Conservation (phyloP, 2,797 vertebrate species). For the Anableps anableps region DNA sequence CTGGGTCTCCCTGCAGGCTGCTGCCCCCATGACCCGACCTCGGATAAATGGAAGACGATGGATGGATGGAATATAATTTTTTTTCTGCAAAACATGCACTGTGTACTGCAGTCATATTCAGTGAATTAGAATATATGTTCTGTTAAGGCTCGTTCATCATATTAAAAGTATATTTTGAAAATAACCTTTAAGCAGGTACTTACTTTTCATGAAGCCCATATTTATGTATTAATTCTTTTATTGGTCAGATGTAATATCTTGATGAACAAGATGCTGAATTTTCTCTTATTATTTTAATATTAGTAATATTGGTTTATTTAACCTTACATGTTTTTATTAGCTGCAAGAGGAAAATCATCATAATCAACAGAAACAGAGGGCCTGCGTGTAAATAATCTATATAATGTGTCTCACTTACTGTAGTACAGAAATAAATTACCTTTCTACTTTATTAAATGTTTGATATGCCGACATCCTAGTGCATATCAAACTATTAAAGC, state of each 20-base stretch:
- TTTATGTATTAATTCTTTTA: not conserved
- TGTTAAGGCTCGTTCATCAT: no score
- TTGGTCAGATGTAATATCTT: not conserved
- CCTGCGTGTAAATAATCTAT: not conserved
- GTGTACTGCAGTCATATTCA: constrained; percentile 15
- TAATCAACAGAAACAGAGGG: not conserved
- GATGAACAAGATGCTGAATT: no score
- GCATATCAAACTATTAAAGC: not conserved
- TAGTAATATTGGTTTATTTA: no score
- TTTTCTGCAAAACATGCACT: constrained; percentile 13
- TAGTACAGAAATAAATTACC: not conserved
- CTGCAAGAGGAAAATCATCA: not conserved
- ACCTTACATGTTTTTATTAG: not conserved
- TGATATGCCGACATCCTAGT: not conserved
- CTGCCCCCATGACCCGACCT: no score
- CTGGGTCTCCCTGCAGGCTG: no score
- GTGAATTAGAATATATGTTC: no score
- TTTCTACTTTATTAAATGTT: not conserved
- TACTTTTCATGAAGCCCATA: no score
- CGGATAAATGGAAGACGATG: no score
- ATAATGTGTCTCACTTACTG: not conserved
- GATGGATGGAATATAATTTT: no score
- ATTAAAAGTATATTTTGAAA: no score
- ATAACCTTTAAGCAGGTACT: no score
- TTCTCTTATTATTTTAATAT: no score